Evolutionary conservation across 92 coral and sea anemone genomes (phyloP).

Genomic region (Micromussa lordhowensis): DNA sequence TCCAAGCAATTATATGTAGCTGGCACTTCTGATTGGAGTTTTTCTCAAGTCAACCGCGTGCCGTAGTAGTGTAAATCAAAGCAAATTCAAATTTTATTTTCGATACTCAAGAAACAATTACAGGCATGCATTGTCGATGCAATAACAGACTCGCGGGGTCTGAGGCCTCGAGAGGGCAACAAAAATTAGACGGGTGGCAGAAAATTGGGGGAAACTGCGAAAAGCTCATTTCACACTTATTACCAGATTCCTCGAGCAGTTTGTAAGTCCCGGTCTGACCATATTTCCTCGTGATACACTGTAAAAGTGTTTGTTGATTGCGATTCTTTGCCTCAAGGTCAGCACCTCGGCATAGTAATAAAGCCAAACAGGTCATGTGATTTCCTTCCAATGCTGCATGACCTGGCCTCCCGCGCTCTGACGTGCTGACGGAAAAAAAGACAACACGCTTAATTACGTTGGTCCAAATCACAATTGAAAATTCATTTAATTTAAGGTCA

Average conservation of each 20-base stretch:
- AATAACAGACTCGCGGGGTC: no score
- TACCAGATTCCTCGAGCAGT: conserved; percentile 73
- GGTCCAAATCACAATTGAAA: neutral
- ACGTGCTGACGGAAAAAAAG: conserved; percentile 55
- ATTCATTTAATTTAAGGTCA: no score
- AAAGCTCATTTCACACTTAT: neutral
- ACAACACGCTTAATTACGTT: neutral
- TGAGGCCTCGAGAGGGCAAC: no score
- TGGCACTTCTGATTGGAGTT: no score
- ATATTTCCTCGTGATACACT: conserved; percentile 56
- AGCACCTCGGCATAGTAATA: conserved; percentile 76
- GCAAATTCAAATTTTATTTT: no score
- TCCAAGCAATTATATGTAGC: no score
- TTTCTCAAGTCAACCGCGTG: no score
- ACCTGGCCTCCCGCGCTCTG: conserved; percentile 79
- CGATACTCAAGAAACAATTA: no score
- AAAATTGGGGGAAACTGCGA: no score
- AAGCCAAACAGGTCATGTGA: conserved; percentile 66
- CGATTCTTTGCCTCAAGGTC: conserved; percentile 65
- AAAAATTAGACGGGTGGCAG: no score
- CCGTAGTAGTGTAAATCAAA: no score
- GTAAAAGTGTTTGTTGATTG: conserved; percentile 71
- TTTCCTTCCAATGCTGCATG: conserved; percentile 75
- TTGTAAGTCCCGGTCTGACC: conserved; percentile 46
- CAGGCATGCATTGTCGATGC: no score